phyloP scores from a whole-genome alignment of 2,113 vertebrate species.

The Gymnogyps californianus region DNA sequence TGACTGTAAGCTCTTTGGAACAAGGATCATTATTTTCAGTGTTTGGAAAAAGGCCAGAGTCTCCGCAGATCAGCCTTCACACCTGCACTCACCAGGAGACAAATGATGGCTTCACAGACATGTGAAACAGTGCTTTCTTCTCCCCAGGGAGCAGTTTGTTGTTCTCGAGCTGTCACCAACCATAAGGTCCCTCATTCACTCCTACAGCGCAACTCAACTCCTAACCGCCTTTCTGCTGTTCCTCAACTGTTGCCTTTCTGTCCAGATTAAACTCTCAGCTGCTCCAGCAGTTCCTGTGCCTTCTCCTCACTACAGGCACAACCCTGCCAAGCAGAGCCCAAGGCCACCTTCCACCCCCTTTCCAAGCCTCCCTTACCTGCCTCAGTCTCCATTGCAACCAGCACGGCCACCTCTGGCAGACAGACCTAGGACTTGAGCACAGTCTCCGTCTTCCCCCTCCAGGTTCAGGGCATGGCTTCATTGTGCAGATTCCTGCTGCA shows the following conservation, averaged over 20 bases:
- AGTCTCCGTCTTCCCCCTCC: not conserved
- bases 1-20: not conserved
- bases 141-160: not conserved
- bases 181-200: not conserved
- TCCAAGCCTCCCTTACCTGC: not conserved
- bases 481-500: not conserved
- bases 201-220: not conserved
- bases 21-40: not conserved
- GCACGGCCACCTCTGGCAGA: rapidly evolving
- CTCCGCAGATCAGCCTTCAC: not conserved
- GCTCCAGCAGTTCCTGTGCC: rapidly evolving
- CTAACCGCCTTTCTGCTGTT: not conserved
- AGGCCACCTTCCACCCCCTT: not conserved
- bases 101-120: not conserved
- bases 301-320: not conserved
- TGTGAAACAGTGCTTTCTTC: not conserved
- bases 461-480: not conserved
- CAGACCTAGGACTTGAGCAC: not conserved
- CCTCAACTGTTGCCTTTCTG: not conserved
- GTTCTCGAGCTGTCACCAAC: not conserved
- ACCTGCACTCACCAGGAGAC: not conserved
- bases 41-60: not conserved
- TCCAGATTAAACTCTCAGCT: not conserved
- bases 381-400: not conserved
- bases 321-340: not conserved